Evolutionary conservation across 1,140 invertebrate genomes (phyloP), one percentile per base, ranked within the genome.

Genomic region (Anastrepha obliqua): DNA sequence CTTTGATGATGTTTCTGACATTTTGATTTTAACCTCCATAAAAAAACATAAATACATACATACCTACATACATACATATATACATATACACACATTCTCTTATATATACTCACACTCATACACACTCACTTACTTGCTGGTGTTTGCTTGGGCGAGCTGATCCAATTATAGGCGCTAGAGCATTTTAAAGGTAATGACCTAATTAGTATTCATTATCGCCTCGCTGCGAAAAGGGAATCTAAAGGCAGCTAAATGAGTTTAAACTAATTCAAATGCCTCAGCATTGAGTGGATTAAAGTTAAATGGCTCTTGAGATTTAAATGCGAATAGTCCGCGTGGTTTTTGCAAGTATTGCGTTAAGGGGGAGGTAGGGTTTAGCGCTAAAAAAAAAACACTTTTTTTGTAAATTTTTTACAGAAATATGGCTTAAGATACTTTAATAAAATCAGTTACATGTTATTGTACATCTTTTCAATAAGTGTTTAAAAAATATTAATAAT

Each of bases 121-220:
- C 29, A 29, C 29, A 29, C 29, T 29, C 29, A 29, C 29, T 29
- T 42, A 2, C 4, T 3, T 67, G 64, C 29, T 2, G 11, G 67
- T 13, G 44, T 74, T n/a, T 74, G 67, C 15, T 15, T 74, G 39
- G 44, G 4, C 42, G 2, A 44, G 2, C 51, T 55, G 51, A 39
- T 5, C 67, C n/a, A n/a, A 8, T 47, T 74, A 6, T 74, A 74
- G 67, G 67, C 67, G 67, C 67, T 17, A 47, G 5, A 29, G 42
- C 42, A 67, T 42, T 74, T 74, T 17, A 74, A 74, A 47, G 17
- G 15, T 74, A 74, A 74, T 74, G 15, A 74, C 9, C 2, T 47
- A 74, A 74, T 74, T 74, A 74, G 39, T 74, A 74, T 74, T 74
- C 67, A 74, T 74, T 74, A 74, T 17, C 67, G 44, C 11, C 67